Evolutionary conservation across 2,113 vertebrate species (phyloP).

Genomic region (Malurus cyaneus): DNA sequence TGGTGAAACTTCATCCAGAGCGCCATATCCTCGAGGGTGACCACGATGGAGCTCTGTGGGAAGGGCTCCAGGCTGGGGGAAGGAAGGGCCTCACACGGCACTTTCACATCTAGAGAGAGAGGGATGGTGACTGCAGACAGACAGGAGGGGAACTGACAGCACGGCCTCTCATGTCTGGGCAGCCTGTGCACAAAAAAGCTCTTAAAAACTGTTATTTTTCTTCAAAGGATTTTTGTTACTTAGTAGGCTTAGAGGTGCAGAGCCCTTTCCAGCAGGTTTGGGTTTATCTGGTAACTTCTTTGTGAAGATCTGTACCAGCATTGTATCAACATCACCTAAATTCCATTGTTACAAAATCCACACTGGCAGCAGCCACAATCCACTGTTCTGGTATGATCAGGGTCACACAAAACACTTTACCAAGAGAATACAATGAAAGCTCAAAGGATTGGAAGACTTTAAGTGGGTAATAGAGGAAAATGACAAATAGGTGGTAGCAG

Average conservation of each 20-base stretch:
- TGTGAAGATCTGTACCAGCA: neutral
- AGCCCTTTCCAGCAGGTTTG: neutral
- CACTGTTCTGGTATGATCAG: neutral
- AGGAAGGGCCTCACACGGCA: conserved; percentile 69
- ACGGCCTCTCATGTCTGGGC: neutral
- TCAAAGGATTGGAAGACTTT: neutral
- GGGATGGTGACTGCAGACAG: neutral
- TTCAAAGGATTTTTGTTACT: neutral
- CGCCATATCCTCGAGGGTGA: conserved; percentile 82
- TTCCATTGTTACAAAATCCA: neutral
- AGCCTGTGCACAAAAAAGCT: neutral
- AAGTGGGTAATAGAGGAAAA: neutral
- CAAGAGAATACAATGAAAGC: neutral
- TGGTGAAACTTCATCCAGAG: conserved; percentile 88
- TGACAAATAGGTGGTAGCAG: neutral
- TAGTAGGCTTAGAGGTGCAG: neutral
- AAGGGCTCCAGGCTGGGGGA: conserved; percentile 66
- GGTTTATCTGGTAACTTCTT: neutral
- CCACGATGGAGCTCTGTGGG: conserved; percentile 78
- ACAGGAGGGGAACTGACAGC: neutral
- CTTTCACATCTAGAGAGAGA: conserved; percentile 73
- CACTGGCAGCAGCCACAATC: neutral
- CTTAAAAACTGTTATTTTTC: neutral
- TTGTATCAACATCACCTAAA: neutral
- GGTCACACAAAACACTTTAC: neutral